Conservation (phyloP, 2,797 vertebrate species). For the Diglossa cyanea region DNA sequence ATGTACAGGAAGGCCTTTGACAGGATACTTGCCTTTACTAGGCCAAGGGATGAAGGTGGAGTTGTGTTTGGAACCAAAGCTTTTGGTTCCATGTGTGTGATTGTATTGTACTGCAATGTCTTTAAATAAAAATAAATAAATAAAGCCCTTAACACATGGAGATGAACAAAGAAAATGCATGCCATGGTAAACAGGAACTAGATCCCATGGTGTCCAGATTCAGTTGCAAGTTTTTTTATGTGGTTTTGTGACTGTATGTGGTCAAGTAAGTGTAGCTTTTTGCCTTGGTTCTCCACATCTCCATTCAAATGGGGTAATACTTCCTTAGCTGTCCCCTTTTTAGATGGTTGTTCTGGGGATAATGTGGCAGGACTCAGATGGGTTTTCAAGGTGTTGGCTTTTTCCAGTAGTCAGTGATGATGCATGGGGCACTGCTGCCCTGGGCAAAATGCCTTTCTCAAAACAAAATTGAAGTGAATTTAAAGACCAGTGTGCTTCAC, state of each 20-base stretch:
- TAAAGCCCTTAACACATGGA: neutral
- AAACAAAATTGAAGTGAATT: neutral
- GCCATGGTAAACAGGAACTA: neutral
- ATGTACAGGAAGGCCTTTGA: neutral
- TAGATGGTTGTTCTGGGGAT: neutral
- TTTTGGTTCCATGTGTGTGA: neutral
- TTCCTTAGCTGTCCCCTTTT: neutral
- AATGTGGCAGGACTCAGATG: neutral
- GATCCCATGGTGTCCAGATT: neutral
- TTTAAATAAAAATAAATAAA: neutral
- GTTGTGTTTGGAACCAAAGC: neutral
- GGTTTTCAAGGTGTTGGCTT: neutral
- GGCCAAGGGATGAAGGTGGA: neutral
- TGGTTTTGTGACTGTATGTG: rapidly evolving
- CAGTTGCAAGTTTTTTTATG: neutral
- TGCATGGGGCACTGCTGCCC: neutral
- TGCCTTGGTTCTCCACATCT: neutral
- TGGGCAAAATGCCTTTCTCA: neutral
- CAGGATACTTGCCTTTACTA: neutral
- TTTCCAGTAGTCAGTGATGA: neutral
- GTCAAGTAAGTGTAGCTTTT: neutral
- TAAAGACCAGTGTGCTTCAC: neutral
- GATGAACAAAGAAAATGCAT: neutral
- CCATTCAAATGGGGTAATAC: neutral
- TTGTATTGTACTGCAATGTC: neutral